Base-by-base conservation (phyloP, 2,113 vertebrate genomes). In the Corvus moneduloides region DNA sequence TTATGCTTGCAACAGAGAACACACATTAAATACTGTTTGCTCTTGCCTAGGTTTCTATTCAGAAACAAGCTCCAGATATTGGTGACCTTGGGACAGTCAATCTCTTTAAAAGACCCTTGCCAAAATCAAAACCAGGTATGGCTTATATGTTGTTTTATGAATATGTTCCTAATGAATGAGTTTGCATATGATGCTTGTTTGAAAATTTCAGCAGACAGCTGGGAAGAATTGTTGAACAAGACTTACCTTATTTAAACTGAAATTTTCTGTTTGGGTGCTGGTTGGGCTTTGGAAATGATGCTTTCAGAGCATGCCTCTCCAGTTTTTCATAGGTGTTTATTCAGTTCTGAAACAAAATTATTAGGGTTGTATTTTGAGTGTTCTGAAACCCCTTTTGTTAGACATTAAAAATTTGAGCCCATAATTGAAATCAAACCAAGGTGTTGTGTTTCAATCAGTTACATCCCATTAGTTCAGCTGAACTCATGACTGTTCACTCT, bases 11-110 rank as follows among this genome's bases (percentile, higher is more conserved):
- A 55, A 49, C 37, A 58, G 44, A 28, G 62, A 85, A 49, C 23
- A 87, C 75, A 17, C 54, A 67, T 59, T n/a, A n/a, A 30, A 41
- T 79, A 15, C 30, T 1, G 1, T 79, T 72, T 6, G 39, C 62
- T 92, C 68, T 89, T 68, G 56, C 63, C 16, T 52, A 99, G 99
- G 99, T 99, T 85, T 99, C 99, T 49, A 99, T 99, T 94, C 99
- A 99, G 89, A 99, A 99, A 97, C 99, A 99, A 95, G 98, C 99
- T 89, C 98, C 99, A 77, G 99, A 99, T 89, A 99, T 99, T 10
- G 99, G 99, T 67, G 99, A 99, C 89, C 98, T 99, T 1, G 99
- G 99, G 68, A 99, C 99, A 23, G 98, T 99, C 55, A 99, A 98
- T 89, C 98, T 99, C 58, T 99, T 99, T 94, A 98, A 98, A 94